A percentile compares a stretch with the other conserved stretches of the same genome.
These are phyloP conservation scores for Ptychodera flava DNA, from an alignment of 35 echinoderm and acorn worm genomes.

Conservation along the genomic window DNA sequence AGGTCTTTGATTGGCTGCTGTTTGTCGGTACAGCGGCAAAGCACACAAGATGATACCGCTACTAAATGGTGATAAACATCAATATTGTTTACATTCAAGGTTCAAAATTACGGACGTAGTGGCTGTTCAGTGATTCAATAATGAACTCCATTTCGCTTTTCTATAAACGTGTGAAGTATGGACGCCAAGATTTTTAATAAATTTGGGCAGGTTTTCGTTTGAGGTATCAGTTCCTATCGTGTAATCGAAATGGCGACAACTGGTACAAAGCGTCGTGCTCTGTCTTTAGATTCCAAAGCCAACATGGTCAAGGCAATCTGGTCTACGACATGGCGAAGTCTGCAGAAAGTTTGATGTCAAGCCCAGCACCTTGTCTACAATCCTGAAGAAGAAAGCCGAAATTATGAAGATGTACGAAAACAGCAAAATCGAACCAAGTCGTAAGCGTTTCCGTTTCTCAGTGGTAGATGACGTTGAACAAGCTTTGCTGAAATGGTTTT, in stretches of 20 bases:
- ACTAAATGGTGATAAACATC: too few relatives aligned
- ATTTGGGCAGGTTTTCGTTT: too few relatives aligned
- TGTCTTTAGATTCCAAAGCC: not conserved
- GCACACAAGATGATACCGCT: too few relatives aligned
- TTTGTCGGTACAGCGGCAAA: too few relatives aligned
- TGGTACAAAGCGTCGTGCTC: too few relatives aligned
- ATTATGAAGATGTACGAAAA: conserved; percentile 5
- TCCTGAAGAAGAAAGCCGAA: conserved; percentile 8
- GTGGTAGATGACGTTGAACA: conserved; percentile 8
- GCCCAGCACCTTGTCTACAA: conserved; percentile 7
- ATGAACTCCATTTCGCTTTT: not conserved
- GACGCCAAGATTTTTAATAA: too few relatives aligned
- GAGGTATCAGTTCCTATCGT: too few relatives aligned
- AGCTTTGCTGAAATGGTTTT: conserved; percentile 11
- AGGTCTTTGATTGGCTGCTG: too few relatives aligned
- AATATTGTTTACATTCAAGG: too few relatives aligned
- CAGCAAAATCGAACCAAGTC: not conserved
- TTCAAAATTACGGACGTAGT: too few relatives aligned
- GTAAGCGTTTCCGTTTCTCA: conserved; percentile 8
- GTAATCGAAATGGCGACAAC: too few relatives aligned
- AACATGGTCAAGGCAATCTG: not conserved
- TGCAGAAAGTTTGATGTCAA: not conserved
- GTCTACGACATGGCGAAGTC: not conserved
- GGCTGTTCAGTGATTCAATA: not conserved
- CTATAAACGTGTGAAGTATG: too few relatives aligned